Evolutionary conservation across 2,888 invertebrate species (phyloP), one percentile per base, ranked within the genome.

Genomic region (Microchrysa polita): DNA sequence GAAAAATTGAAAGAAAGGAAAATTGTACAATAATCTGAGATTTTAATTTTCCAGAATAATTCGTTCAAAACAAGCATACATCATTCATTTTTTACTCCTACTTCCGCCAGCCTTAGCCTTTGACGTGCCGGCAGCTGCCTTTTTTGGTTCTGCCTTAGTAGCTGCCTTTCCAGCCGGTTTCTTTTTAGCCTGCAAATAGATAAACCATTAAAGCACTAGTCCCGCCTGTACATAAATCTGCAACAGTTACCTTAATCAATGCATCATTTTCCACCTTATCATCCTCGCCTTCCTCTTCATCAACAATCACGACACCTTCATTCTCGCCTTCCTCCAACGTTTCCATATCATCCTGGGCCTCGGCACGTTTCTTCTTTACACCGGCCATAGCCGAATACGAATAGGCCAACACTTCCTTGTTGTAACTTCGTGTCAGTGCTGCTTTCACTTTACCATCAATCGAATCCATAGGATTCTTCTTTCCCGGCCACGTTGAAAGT

Each of bases 361-460:
- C 83, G 0, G 84, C 85, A 59, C 88, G 88, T 72, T 90, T 91
- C 79, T 90, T 90, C 78, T 90, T 90, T 5, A 89, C 82, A 1
- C 87, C 85, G 5, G 88, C 86, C 57, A 88, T 90, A 80, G 80
- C 82, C 10, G 94, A 90, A 84, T 96, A 97, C 0, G 96, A 94
- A 72, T 93, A 88, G 73, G 92, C 87, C 63, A 89, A 87, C 0
- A 90, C 88, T 77, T 91, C 91, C 83, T 98, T 98, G 84, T 98
- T 99, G 83, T 95, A 96, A 0, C 92, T 87, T 55, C 97, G 89
- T 0, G 98, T 99, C 83, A 99, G 92, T 0, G 97, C 95, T 0
- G 96, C 91, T 87, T 98, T 98, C 0, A 95, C 92, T 86, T 93
- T 93, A 14, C 91, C 88, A 77, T 93, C 93, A 23, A 99, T 87